Conservation (phyloP, 1,140 invertebrate genomes). For the Steinernema feltiae region DNA sequence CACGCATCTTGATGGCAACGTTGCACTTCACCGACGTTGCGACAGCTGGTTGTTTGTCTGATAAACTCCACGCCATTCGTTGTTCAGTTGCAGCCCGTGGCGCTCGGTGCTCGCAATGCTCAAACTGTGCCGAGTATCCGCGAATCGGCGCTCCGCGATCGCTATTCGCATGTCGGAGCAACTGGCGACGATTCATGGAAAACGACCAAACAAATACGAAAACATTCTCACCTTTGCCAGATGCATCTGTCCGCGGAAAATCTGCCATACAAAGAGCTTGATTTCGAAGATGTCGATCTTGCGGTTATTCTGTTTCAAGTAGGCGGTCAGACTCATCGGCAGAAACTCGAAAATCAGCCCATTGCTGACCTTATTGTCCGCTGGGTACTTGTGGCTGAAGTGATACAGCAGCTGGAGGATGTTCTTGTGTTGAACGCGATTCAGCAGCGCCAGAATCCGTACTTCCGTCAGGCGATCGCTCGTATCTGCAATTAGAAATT, state of each 20-base stretch:
- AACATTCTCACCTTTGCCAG: slow-evolving; percentile 28
- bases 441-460: slow-evolving; percentile 27
- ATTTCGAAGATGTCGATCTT: slow-evolving; percentile 28
- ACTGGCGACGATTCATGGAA: not conserved
- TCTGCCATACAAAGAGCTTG: slow-evolving; percentile 47
- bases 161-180: too few relatives aligned
- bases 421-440: slow-evolving; percentile 37
- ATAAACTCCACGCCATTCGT: too few relatives aligned
- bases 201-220: not conserved
- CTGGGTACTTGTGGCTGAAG: slow-evolving; percentile 31
- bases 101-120: too few relatives aligned
- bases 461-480: slow-evolving; percentile 23
- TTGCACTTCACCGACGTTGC: too few relatives aligned
- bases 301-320: slow-evolving; percentile 23
- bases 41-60: too few relatives aligned
- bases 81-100: too few relatives aligned
- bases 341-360: slow-evolving; percentile 44
- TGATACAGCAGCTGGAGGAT: slow-evolving; percentile 44
- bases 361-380: slow-evolving; percentile 39
- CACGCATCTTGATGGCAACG: too few relatives aligned
- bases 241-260: slow-evolving; percentile 43
- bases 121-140: too few relatives aligned
- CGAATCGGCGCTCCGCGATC: too few relatives aligned
- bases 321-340: slow-evolving; percentile 30
- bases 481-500: not conserved